A percentile compares a stretch with the other conserved stretches of the same genome.
Evolutionary conservation across 2,113 vertebrate genomes (phyloP).

Genomic region (Gobio gobio): DNA sequence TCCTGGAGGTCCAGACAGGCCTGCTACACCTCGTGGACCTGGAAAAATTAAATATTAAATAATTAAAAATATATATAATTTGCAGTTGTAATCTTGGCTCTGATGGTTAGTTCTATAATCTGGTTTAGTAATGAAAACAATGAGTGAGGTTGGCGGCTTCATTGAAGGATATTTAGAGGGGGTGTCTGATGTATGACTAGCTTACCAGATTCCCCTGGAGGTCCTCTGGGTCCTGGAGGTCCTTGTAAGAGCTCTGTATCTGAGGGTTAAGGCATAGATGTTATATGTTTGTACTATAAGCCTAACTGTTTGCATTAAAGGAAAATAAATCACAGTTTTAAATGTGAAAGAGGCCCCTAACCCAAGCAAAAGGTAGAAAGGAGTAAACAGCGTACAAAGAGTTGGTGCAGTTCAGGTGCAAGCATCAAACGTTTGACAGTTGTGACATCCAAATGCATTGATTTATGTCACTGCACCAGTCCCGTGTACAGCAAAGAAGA

Average conservation of each 20-base stretch:
- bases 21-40: slow-evolving; percentile 53
- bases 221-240: slow-evolving; percentile 9
- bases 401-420: not conserved
- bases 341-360: not conserved
- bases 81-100: too few species aligned
- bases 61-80: too few species aligned
- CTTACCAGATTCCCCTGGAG: slow-evolving; percentile 63
- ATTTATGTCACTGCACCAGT: not conserved
- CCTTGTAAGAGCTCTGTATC: not conserved
- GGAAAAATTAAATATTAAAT: slow-evolving; percentile 44
- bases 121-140: too few species aligned
- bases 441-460: too few species aligned
- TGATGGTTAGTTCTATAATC: too few species aligned
- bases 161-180: not conserved
- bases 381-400: not conserved
- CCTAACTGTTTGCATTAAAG: not conserved
- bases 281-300: not conserved
- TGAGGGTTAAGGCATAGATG: slow-evolving; percentile 20
- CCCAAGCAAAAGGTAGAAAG: not conserved
- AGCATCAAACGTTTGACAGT: too few species aligned
- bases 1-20: slow-evolving; percentile 35
- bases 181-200: not conserved
- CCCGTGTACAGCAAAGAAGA: not conserved
- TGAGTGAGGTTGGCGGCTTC: too few species aligned
- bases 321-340: not conserved